Evolutionary conservation across 2,888 invertebrate species (phyloP).

Genomic region (Ellobium chinense): DNA sequence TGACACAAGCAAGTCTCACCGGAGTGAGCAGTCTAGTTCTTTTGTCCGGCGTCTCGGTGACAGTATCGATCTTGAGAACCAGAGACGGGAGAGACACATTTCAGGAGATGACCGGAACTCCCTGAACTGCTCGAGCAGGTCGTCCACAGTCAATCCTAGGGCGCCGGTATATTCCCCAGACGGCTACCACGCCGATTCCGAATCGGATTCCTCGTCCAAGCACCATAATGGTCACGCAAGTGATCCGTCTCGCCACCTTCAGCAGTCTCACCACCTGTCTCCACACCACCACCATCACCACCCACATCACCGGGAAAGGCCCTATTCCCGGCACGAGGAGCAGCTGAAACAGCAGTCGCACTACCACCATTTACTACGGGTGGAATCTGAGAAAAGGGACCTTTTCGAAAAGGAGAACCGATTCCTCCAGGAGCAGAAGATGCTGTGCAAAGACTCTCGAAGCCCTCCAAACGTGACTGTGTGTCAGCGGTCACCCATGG

Average conservation of each 20-base stretch:
- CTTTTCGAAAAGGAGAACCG: conserved; percentile 51
- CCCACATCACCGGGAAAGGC: conserved; percentile 27
- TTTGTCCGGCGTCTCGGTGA: background rate
- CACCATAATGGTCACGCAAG: conserved; percentile 30
- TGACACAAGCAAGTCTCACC: background rate
- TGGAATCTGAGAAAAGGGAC: conserved; percentile 43
- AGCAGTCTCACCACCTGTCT: no score
- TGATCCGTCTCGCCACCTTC: conserved; percentile 1
- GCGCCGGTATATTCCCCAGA: conserved; percentile 9
- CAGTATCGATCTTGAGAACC: background rate
- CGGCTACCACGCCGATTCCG: conserved; percentile 48
- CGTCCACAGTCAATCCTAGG: background rate
- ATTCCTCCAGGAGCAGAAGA: conserved; percentile 48
- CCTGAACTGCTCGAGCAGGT: background rate
- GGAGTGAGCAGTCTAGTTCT: background rate
- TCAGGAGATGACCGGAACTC: background rate
- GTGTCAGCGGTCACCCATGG: conserved; percentile 86
- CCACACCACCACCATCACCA: background rate
- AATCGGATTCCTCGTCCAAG: conserved; percentile 50
- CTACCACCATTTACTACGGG: conserved; percentile 31
- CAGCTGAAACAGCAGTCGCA: conserved; percentile 20
- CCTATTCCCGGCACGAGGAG: conserved; percentile 4
- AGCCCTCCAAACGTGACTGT: conserved; percentile 92
- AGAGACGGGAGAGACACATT: background rate
- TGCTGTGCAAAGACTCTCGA: conserved; percentile 44